phyloP scores from a whole-genome alignment of 2,797 vertebrate genomes.

The Hydrolagus colliei region DNA sequence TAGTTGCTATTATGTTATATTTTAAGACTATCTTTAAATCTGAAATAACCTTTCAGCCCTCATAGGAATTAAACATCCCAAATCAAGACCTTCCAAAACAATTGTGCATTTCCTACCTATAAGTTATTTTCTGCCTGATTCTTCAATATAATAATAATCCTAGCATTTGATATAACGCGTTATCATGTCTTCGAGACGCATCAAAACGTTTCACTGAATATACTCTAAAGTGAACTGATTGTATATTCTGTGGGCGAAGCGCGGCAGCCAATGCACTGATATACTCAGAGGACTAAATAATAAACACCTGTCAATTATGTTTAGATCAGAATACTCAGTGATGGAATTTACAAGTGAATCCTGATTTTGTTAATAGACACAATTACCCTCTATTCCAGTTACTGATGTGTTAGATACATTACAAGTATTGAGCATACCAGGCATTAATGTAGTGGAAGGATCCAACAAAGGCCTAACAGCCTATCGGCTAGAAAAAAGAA shows the following conservation, averaged over 20 bases:
- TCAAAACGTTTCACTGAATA: no score
- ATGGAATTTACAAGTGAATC: not conserved
- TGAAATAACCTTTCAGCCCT: not conserved
- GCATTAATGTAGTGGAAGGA: slow-evolving; percentile 36
- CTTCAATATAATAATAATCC: not conserved
- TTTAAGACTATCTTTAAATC: not conserved
- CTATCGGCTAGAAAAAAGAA: slow-evolving; percentile 35
- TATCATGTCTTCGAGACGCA: no score
- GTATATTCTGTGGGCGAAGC: no score
- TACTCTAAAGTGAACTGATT: no score
- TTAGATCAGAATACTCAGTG: not conserved
- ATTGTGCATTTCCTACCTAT: not conserved
- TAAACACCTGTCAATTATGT: not conserved
- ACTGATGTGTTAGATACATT: slow-evolving; percentile 39
- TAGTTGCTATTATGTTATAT: not conserved
- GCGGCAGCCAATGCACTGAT: no score
- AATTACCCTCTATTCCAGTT: slow-evolving; percentile 33
- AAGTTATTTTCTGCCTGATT: not conserved
- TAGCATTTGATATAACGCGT: no score
- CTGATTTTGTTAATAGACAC: not conserved
- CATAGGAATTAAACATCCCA: not conserved
- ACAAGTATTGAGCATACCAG: slow-evolving; percentile 33
- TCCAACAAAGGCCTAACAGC: slow-evolving; percentile 36
- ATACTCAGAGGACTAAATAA: no score
- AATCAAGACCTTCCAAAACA: not conserved